Evolutionary conservation across 2,797 vertebrate species (phyloP).

Genomic region (Sitta carolinensis): DNA sequence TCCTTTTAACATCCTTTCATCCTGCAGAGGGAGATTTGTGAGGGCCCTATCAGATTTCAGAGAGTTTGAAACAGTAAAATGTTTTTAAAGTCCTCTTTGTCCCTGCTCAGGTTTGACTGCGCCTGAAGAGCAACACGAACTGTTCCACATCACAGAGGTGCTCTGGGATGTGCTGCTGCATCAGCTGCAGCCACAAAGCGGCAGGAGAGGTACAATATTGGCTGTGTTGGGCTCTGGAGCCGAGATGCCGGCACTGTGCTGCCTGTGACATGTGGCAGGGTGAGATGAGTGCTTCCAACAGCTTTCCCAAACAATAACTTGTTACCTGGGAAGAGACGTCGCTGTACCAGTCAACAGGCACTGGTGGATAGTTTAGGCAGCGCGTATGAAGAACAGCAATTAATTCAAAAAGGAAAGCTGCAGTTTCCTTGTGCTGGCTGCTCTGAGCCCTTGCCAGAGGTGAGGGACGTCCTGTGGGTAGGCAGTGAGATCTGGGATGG

Average conservation of each 20-base stretch:
- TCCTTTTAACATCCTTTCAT: not conserved
- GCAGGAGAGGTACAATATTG: conserved; percentile 27
- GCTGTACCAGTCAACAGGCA: not conserved
- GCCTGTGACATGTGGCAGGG: not conserved
- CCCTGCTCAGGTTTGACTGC: not conserved
- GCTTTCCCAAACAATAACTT: not conserved
- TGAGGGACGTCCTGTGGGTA: not conserved
- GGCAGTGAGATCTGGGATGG: not conserved
- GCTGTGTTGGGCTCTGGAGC: not conserved
- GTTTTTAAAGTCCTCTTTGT: not conserved
- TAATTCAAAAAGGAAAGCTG: not conserved
- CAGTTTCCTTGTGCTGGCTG: not conserved
- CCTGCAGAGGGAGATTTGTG: not conserved
- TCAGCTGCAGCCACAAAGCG: conserved; percentile 31
- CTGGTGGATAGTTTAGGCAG: not conserved
- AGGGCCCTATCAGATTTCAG: not conserved
- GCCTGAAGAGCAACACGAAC: not conserved
- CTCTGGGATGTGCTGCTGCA: not conserved
- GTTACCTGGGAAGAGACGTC: not conserved
- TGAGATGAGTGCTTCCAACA: not conserved
- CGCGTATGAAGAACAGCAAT: not conserved
- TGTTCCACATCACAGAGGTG: fast-evolving
- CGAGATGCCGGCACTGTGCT: not conserved
- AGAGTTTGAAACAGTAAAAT: not conserved
- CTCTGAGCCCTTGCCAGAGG: not conserved